Base-by-base conservation (phyloP, 30 jellyfish, hydroid and myxozoan genomes). In the Hydra vulgaris region DNA sequence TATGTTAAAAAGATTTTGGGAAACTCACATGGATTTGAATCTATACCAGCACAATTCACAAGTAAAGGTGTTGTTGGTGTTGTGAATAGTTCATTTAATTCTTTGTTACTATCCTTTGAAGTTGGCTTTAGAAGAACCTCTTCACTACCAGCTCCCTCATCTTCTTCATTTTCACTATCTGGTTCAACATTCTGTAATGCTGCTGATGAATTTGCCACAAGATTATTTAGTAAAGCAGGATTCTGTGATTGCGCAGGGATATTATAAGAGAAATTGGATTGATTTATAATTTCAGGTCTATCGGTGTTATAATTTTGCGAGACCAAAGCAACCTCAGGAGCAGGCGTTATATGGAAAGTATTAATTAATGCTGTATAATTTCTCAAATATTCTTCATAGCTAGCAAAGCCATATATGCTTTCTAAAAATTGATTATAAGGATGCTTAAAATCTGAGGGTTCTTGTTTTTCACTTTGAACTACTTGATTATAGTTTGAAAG, bases 141-240 rank as follows among this genome's bases (percentile, higher is more conserved):
- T 71, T 27, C 79, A 23, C 20, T 27, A 17, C 21, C 53, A 53
- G 79, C 53, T 23, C 53, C 27, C 15, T 8, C 27, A 20, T 20
- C 76, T 1, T 21, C 76, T 69, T 21, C 76, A 69, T 69, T 69
- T 69, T 69, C 79, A 15, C 56, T 71, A 12, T 23, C 79, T 71
- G 27, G 79, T 23, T 17, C 79, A 71, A 71, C 27, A 69, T 69
- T 69, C 15, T 69, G 26, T 15, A 69, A 23, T 21, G 76, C 27
- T 69, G 79, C 27, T 15, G 76, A 20, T 69, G 8, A 20, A 8
- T 69, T 53, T 71, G 79, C 53, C 15, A 20, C 61, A 40, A 12
- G 61, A 40, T 71, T 20, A 23, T 27, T 71, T 71, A 20, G 20
- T 20, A 27, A 53, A 20, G 79, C 53, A 12, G 26, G 27, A 71